phyloP scores from a whole-genome alignment of 2,113 vertebrate genomes.

The Perca fluviatilis region DNA sequence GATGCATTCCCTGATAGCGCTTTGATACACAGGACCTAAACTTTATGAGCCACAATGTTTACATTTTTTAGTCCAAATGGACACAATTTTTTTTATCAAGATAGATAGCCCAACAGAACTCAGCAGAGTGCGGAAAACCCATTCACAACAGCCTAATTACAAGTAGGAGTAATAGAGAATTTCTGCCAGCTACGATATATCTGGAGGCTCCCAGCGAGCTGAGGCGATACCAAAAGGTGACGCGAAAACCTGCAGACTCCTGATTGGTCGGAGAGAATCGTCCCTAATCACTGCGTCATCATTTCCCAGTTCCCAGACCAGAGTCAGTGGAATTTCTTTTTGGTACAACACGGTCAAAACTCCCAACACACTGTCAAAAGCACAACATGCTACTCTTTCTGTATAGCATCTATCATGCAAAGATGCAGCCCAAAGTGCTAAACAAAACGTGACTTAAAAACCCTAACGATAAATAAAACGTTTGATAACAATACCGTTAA shows the following conservation, averaged over 20 bases:
- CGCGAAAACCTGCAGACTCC: too few species aligned
- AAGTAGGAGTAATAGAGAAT: not conserved
- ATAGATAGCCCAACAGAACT: not conserved
- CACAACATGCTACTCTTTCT: too few species aligned
- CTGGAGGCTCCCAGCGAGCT: too few species aligned
- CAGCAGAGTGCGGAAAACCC: not conserved
- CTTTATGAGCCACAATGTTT: conserved; percentile 18
- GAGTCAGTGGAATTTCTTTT: not conserved
- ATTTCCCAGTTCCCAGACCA: not conserved
- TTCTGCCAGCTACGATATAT: not conserved
- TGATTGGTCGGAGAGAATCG: too few species aligned
- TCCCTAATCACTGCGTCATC: too few species aligned
- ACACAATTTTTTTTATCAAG: not conserved
- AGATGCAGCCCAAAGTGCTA: not conserved
- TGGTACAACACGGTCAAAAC: not conserved
- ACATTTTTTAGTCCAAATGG: not conserved
- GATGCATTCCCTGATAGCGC: not conserved
- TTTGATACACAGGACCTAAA: conserved; percentile 24
- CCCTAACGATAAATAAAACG: too few species aligned
- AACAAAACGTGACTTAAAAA: too few species aligned
- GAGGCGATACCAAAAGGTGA: too few species aligned
- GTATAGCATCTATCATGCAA: not conserved
- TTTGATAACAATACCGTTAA: not conserved
- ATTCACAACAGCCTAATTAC: not conserved
- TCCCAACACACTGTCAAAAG: not conserved